Conservation (phyloP, 2,888 invertebrate genomes). For the Agrilus cyanescens region DNA sequence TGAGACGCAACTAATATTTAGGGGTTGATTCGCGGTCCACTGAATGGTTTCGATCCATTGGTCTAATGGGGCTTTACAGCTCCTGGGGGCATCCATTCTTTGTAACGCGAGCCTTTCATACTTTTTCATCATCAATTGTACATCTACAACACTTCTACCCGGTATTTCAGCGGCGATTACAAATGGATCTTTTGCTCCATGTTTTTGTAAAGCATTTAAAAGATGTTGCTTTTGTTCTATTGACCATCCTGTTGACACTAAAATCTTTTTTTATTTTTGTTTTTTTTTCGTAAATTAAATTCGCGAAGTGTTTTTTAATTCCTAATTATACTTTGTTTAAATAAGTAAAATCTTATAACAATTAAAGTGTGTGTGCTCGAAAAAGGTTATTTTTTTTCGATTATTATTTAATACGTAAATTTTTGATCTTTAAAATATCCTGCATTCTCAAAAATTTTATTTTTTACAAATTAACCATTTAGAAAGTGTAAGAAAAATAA, state of each 20-base stretch:
- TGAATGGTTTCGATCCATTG: conserved; percentile 26
- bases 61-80: conserved; percentile 20
- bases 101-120: conserved; percentile 21
- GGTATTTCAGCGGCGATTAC: conserved; percentile 23
- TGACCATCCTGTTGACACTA: conserved; percentile 21
- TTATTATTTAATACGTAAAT: no score
- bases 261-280: conserved; percentile 8
- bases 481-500: no score
- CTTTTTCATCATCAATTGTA: conserved; percentile 22
- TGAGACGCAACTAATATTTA: conserved; percentile 20
- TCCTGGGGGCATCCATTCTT: conserved; percentile 7
- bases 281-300: neutral
- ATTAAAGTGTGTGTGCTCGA: no score
- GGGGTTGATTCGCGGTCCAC: conserved; percentile 14
- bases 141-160: conserved; percentile 21
- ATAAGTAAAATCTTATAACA: no score
- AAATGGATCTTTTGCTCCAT: conserved; percentile 24
- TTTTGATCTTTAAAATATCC: no score
- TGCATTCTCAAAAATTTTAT: no score
- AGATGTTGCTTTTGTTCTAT: conserved; percentile 22
- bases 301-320: neutral
- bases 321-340: neutral
- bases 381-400: no score
- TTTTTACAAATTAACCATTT: no score
- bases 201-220: conserved; percentile 19